phyloP scores from a whole-genome alignment of 2,113 vertebrate genomes.

The Alligator sinensis region DNA sequence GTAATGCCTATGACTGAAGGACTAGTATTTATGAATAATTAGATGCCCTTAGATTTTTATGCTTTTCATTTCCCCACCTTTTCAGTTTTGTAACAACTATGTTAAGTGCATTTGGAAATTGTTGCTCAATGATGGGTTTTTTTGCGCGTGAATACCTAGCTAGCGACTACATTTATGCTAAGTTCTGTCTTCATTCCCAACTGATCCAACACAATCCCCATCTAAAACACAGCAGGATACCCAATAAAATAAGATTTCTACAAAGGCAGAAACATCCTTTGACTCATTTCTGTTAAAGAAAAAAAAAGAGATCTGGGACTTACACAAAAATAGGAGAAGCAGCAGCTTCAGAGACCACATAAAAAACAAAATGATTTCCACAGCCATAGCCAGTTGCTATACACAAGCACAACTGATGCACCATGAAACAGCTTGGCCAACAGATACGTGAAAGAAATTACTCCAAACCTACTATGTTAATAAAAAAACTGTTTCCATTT shows the following conservation, averaged over 20 bases:
- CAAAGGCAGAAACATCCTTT: neutral
- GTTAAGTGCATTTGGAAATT: neutral
- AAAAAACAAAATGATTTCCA: neutral
- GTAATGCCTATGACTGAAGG: neutral
- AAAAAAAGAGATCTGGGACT: neutral
- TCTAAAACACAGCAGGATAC: neutral
- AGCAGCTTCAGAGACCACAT: neutral
- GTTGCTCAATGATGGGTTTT: neutral
- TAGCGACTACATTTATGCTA: neutral
- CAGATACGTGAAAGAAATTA: neutral
- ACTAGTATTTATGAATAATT: neutral
- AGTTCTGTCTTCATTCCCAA: neutral
- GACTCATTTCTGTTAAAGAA: neutral
- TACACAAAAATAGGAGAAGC: neutral
- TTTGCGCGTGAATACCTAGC: neutral
- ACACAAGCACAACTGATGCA: neutral
- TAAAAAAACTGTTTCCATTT: neutral
- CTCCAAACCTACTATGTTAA: neutral
- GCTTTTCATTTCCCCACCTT: neutral
- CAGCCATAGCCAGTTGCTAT: too few species aligned
- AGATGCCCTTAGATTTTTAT: neutral
- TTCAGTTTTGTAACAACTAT: neutral
- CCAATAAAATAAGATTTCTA: neutral
- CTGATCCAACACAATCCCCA: neutral
- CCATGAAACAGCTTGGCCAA: neutral